These are phyloP conservation scores for Drosophila prostipennis DNA, from an alignment of 2,888 invertebrate species.

Conservation along the genomic window DNA sequence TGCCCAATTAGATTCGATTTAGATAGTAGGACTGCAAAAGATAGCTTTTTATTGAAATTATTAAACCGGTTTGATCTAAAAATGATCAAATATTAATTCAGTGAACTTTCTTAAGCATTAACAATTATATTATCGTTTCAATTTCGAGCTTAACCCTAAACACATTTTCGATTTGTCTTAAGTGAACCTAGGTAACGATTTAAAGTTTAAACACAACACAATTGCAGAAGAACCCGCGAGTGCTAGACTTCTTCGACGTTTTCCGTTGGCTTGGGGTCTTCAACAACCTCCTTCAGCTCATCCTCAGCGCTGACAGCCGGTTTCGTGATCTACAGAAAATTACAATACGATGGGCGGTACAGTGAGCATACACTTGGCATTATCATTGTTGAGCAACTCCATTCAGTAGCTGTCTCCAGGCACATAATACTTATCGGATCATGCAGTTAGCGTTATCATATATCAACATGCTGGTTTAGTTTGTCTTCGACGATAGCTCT, in stretches of 20 bases:
- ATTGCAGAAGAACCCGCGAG: neutral
- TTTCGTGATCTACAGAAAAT: constrained; percentile 60
- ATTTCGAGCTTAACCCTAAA: constrained; percentile 32
- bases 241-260: constrained; percentile 45
- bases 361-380: constrained; percentile 12
- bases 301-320: constrained; percentile 34
- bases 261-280: constrained; percentile 38
- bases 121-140: constrained; percentile 25
- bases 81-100: constrained; percentile 1
- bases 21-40: neutral
- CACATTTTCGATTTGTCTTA: constrained; percentile 24
- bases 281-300: constrained; percentile 48
- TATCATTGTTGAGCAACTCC: constrained; percentile 2
- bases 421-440: constrained; percentile 58
- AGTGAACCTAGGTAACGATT: constrained; percentile 27
- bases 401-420: constrained; percentile 20
- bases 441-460: constrained; percentile 49
- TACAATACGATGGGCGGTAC: constrained; percentile 35
- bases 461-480: constrained; percentile 45
- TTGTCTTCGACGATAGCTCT: constrained; percentile 10
- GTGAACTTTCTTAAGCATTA: constrained; percentile 3
- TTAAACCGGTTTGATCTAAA: neutral
- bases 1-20: too few species aligned
- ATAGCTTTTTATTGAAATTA: neutral
- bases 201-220: constrained; percentile 22